Conservation (phyloP, 2,797 vertebrate species). For the Sylvilagus floridanus region DNA sequence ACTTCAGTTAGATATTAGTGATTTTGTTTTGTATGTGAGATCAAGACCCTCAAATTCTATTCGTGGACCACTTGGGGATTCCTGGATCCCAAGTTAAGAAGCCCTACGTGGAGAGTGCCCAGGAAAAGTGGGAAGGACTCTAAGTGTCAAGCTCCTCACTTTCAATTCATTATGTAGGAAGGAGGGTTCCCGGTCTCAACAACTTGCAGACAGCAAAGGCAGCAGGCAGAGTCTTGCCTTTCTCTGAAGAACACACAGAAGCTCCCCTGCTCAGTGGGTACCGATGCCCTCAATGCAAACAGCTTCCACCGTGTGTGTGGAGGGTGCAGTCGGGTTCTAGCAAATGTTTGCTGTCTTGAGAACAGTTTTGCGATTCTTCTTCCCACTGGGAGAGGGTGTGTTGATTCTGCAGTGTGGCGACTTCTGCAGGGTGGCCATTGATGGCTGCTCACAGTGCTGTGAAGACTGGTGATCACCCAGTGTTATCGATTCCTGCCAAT, state of each 20-base stretch:
- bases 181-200: background rate
- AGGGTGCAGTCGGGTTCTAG: background rate
- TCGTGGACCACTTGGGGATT: background rate
- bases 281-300: background rate
- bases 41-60: background rate
- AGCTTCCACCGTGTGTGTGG: background rate
- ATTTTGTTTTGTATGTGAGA: background rate
- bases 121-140: background rate
- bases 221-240: background rate
- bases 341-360: background rate
- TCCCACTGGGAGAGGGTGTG: background rate
- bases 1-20: background rate
- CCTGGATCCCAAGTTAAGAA: background rate
- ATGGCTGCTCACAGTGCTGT: background rate
- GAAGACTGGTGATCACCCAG: no score
- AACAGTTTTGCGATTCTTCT: background rate
- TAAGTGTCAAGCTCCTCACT: background rate
- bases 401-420: background rate
- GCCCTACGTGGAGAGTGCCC: background rate
- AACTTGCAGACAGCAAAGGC: background rate
- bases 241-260: background rate
- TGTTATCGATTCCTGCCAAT: background rate
- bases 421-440: accelerated
- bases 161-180: background rate
- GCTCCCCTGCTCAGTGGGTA: background rate